phyloP scores from a whole-genome alignment of 1,140 invertebrate species.

The Scaptomyza graminum region DNA sequence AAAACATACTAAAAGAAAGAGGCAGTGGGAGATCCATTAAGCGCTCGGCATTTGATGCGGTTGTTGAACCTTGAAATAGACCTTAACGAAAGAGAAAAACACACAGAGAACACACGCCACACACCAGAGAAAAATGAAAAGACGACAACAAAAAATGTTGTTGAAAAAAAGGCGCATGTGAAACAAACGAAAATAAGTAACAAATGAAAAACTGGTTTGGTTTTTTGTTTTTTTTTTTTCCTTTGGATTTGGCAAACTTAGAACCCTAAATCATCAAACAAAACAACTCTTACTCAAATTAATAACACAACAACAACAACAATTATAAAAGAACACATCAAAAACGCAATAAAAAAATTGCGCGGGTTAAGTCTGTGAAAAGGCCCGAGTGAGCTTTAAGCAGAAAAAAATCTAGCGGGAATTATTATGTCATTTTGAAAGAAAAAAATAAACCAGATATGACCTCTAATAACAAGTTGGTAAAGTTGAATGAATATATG shows the following conservation, averaged over 20 bases:
- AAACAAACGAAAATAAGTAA: slow-evolving; percentile 76
- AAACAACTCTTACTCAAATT: slow-evolving; percentile 76
- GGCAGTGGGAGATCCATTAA: slow-evolving; percentile 15
- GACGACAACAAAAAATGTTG: not conserved
- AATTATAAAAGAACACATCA: slow-evolving; percentile 45
- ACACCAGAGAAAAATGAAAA: slow-evolving; percentile 8
- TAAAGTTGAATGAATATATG: not conserved
- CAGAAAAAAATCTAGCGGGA: not conserved
- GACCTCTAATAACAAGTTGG: not conserved
- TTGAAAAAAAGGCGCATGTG: slow-evolving; percentile 47
- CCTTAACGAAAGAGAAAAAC: slow-evolving; percentile 66
- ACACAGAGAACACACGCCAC: slow-evolving; percentile 41
- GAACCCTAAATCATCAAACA: slow-evolving; percentile 64
- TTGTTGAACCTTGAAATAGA: slow-evolving; percentile 76
- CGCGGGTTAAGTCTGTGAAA: slow-evolving; percentile 29
- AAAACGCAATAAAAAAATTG: slow-evolving; percentile 9
- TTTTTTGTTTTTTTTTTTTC: slow-evolving; percentile 1
- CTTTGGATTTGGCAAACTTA: slow-evolving; percentile 74
- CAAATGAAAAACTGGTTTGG: slow-evolving; percentile 75
- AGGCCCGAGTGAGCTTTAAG: slow-evolving; percentile 28
- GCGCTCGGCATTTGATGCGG: slow-evolving; percentile 56
- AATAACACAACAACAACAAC: slow-evolving; percentile 58
- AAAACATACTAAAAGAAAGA: not conserved
- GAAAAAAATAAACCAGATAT: not conserved
- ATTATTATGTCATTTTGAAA: not conserved